A percentile compares a stretch with the other conserved stretches of the same genome.
phyloP scores from a whole-genome alignment of 2,797 vertebrate species.

The Coreius guichenoti region DNA sequence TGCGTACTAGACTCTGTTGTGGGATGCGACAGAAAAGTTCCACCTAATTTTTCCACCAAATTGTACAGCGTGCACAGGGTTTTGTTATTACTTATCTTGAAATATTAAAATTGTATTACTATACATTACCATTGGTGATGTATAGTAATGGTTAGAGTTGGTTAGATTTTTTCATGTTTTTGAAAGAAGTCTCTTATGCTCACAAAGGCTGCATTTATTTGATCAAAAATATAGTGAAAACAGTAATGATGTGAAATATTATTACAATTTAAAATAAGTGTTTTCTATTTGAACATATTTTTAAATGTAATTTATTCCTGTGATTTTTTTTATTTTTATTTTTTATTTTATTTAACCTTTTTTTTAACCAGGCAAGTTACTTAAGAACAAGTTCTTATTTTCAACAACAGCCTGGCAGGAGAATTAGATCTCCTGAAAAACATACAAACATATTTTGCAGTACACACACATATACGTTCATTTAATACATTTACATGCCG shows the following conservation, averaged over 20 bases:
- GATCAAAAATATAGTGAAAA: background rate
- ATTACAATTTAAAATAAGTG: background rate
- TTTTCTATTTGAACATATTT: background rate
- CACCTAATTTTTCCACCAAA: background rate
- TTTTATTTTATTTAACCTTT: no score
- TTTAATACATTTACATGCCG: no score
- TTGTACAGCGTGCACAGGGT: background rate
- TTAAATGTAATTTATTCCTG: no score
- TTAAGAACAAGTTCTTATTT: no score
- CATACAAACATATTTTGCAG: no score
- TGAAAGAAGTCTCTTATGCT: background rate
- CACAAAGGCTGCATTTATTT: background rate
- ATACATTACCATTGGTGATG: no score
- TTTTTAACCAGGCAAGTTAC: no score
- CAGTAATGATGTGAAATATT: background rate
- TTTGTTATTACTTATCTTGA: background rate
- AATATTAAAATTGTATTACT: background rate
- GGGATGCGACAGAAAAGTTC: constrained; percentile 47
- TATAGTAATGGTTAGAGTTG: background rate
- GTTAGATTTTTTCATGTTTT: background rate
- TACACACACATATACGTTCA: no score
- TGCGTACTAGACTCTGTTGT: constrained; percentile 65
- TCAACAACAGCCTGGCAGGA: no score
- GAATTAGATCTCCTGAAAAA: no score
- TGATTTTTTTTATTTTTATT: no score